These are phyloP conservation scores for Haplotaxodon microlepis DNA, from an alignment of 2,113 vertebrate genomes.

Conservation along the genomic window DNA sequence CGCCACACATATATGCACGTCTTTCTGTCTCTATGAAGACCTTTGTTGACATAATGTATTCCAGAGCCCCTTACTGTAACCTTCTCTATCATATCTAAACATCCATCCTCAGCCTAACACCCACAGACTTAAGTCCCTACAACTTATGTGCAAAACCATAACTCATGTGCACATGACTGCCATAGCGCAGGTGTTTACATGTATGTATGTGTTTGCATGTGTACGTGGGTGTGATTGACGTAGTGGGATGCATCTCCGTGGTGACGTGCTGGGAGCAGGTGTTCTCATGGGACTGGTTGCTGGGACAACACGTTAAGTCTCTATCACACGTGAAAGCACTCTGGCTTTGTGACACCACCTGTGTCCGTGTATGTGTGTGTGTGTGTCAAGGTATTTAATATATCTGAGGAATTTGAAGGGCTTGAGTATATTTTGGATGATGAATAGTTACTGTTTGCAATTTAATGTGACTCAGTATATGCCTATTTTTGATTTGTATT, in stretches of 20 bases:
- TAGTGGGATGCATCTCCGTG: constrained; percentile 6
- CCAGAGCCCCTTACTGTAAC: neutral
- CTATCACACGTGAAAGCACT: constrained; percentile 47
- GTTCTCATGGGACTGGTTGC: constrained; percentile 32
- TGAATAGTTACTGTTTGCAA: neutral
- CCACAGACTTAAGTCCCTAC: neutral
- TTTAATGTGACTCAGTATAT: neutral
- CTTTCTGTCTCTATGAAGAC: neutral
- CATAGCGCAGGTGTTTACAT: neutral
- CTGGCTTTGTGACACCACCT: neutral
- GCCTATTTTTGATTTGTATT: neutral
- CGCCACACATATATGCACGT: neutral
- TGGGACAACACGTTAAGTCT: constrained; percentile 38
- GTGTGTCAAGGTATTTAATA: neutral
- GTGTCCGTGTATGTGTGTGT: neutral
- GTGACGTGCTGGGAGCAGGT: constrained; percentile 35
- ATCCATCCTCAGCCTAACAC: neutral
- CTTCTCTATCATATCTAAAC: neutral
- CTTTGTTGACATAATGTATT: neutral
- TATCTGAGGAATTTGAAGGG: neutral
- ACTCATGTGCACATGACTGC: neutral
- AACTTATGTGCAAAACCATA: neutral
- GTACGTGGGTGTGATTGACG: constrained; percentile 33
- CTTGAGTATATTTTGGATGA: neutral
- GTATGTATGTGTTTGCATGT: neutral